Conservation (phyloP, 2,113 vertebrate genomes). For the Baryphthengus martii region DNA sequence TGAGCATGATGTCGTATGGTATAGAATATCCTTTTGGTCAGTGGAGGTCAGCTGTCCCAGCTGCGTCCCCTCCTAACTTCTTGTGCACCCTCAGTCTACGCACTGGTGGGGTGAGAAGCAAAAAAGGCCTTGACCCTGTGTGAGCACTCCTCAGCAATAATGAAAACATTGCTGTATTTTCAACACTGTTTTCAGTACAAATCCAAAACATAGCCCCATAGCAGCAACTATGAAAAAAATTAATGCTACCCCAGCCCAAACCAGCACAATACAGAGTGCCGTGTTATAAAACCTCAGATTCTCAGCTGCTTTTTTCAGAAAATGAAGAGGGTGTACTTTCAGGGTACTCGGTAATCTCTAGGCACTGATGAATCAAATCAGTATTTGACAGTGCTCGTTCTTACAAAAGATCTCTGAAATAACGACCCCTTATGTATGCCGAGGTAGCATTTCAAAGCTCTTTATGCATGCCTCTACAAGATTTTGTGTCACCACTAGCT, state of each 20-base stretch:
- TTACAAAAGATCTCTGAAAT: constrained; percentile 15
- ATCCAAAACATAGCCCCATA: neutral
- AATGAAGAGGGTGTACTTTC: neutral
- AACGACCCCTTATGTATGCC: neutral
- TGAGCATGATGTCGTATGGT: neutral
- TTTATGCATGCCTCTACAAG: neutral
- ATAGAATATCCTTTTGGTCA: neutral
- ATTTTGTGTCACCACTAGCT: neutral
- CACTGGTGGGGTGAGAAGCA: neutral
- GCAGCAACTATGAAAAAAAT: neutral
- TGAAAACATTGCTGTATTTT: neutral
- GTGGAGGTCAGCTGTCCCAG: neutral
- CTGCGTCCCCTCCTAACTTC: neutral
- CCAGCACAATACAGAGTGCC: neutral
- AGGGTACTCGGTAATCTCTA: neutral
- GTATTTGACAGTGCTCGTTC: neutral
- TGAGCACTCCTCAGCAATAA: too few relatives aligned
- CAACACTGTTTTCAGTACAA: neutral
- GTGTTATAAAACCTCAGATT: neutral
- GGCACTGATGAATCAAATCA: neutral
- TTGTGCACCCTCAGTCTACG: neutral
- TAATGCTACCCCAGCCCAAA: neutral
- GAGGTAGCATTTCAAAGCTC: neutral
- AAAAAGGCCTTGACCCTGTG: neutral
- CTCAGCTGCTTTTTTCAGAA: neutral